phyloP scores from a whole-genome alignment of 2,113 vertebrate genomes.

The Rallus limicola region DNA sequence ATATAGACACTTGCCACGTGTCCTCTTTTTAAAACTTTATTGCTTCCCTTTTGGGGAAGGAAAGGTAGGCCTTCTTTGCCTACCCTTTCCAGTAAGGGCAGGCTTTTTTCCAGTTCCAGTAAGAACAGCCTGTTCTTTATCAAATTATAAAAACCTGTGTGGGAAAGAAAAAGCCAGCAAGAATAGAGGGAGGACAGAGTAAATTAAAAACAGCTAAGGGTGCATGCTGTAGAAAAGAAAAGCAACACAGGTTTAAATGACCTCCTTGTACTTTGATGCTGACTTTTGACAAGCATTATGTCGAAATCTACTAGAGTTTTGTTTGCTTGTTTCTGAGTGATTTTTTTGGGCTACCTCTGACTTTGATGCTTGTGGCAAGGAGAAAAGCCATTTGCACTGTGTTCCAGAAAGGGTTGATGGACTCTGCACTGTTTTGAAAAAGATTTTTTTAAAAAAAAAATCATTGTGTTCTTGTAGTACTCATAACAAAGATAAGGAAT shows the following conservation, averaged over 20 bases:
- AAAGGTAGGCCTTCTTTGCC: not conserved
- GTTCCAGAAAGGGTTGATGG: not conserved
- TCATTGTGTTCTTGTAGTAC: not conserved
- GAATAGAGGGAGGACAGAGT: not conserved
- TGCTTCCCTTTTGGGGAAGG: not conserved
- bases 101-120: not conserved
- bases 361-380: not conserved
- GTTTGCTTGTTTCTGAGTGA: not conserved
- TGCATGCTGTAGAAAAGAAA: not conserved
- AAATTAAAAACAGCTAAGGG: not conserved
- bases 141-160: not conserved
- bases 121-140: not conserved
- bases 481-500: not conserved
- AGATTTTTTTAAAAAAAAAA: not conserved
- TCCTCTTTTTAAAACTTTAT: not conserved
- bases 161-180: not conserved
- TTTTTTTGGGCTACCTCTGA: not conserved
- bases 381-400: not conserved
- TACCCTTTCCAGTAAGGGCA: not conserved
- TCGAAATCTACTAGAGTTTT: not conserved
- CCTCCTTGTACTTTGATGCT: not conserved
- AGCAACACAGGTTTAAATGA: not conserved
- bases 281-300: not conserved
- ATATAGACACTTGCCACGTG: not conserved
- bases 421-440: fast-evolving